Conservation (phyloP, 1,140 invertebrate genomes). For the Apis laboriosa region DNA sequence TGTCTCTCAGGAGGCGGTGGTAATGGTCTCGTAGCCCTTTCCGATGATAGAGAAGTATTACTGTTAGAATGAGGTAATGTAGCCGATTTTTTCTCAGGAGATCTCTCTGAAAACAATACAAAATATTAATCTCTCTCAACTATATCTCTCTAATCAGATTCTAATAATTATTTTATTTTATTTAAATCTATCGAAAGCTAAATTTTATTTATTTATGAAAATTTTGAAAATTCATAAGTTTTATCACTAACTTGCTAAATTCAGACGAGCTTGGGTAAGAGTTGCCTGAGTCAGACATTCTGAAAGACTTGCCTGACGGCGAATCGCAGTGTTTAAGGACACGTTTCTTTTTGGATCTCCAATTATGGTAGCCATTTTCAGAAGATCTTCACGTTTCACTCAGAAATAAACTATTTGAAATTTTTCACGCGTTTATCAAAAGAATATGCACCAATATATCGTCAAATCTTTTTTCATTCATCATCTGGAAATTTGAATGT, state of each 20-base stretch:
- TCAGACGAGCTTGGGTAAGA: conserved; percentile 76
- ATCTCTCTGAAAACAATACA: conserved; percentile 71
- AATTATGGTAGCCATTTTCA: conserved; percentile 69
- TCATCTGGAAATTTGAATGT: background rate
- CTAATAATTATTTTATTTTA: background rate
- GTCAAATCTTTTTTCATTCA: background rate
- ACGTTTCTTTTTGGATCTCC: conserved; percentile 69
- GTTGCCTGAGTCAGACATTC: conserved; percentile 75
- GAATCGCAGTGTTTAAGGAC: conserved; percentile 61
- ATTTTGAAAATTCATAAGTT: background rate
- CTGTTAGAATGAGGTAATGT: conserved; percentile 73
- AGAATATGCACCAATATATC: conserved; percentile 18
- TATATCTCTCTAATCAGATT: background rate
- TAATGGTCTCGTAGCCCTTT: conserved; percentile 74
- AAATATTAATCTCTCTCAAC: background rate
- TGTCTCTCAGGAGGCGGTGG: conserved; percentile 75
- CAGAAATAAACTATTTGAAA: background rate
- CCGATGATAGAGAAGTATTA: conserved; percentile 66
- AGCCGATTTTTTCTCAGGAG: conserved; percentile 75
- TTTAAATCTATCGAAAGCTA: background rate
- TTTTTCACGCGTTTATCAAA: conserved; percentile 14
- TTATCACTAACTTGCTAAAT: conserved; percentile 75
- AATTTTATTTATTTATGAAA: background rate
- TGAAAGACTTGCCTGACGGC: conserved; percentile 72
- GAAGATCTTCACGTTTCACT: background rate